Evolutionary conservation across 2,113 vertebrate genomes (phyloP), one percentile per base, ranked within the genome.

Genomic region (Rafetus swinhoei): DNA sequence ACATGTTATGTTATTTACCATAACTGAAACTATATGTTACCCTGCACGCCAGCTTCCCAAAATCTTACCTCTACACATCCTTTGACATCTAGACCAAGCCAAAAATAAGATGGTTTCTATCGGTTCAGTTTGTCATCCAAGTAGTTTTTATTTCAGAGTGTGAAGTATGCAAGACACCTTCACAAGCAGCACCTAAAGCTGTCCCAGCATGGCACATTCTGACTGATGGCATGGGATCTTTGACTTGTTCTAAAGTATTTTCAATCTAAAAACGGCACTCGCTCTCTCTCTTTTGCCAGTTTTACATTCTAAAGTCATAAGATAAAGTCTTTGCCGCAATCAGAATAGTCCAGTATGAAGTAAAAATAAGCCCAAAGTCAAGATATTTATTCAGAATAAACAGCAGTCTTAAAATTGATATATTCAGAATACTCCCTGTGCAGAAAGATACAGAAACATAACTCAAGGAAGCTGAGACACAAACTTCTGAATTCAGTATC

Each of bases 21-120:
- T 14, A 45, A 4, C 80, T 1, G 18, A 39, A 1, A 12, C 0
- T 3, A 54, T 60, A 39, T 0, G n/a, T 19, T 9, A 35, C 32
- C 18, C 35, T 21, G 2, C 14, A 1, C 14, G 50, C 39, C 24
- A 5, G 55, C 62, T 25, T 24, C 74, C 24, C 0, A 2, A 59
- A 29, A 32, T 1, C 86, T 54, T 83, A 81, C 21, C 1, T 72
- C 29, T 69, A 35, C 16, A 7, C 0, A 2, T 16, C 0, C 0
- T 19, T 2, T 29, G 72, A 77, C 9, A 39, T 7, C 81, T 39
- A 55, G 27, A 79, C 13, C 39, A 5, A 81, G 22, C 53, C 39
- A n/a, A 87, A 69, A 79, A n/a, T 21, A 4, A 1, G 32, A 24
- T 22, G 15, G 59, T 0, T 0, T 21, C 7, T 1, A 2, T 7